Conservation (phyloP, 2,888 invertebrate species). For the Apamea monoglypha region DNA sequence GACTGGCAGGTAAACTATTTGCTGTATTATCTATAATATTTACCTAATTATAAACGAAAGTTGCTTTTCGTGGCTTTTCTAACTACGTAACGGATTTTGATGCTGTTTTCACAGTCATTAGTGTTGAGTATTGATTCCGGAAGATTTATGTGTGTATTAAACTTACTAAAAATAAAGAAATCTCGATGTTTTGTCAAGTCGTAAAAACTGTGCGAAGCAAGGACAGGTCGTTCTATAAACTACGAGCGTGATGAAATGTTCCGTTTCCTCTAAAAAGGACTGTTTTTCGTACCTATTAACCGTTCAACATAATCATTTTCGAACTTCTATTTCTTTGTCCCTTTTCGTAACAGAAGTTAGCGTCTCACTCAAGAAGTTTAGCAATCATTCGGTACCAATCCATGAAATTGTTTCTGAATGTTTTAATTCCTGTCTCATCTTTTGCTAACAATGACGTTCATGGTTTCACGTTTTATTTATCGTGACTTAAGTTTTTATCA, state of each 20-base stretch:
- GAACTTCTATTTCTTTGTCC: background rate
- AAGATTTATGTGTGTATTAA: background rate
- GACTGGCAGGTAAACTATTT: constrained; percentile 94
- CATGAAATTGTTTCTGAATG: constrained; percentile 11
- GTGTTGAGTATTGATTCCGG: no score
- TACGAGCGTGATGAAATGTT: background rate
- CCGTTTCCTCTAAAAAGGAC: background rate
- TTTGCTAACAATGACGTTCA: constrained; percentile 12
- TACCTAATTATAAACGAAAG: background rate
- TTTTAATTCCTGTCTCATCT: background rate
- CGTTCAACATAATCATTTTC: background rate
- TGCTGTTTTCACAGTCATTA: background rate
- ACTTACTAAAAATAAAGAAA: background rate
- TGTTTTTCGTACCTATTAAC: background rate
- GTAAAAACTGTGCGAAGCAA: background rate
- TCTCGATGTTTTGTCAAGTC: background rate
- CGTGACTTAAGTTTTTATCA: background rate
- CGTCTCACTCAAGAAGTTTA: constrained; percentile 2
- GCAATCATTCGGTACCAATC: background rate
- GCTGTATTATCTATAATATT: background rate
- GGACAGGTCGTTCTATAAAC: background rate
- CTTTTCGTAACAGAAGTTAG: background rate
- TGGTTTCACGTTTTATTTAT: background rate
- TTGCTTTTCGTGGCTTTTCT: background rate
- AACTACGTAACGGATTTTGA: background rate